phyloP scores from a whole-genome alignment of 2,113 vertebrate genomes.

The Mesoclemmys tuberculata region DNA sequence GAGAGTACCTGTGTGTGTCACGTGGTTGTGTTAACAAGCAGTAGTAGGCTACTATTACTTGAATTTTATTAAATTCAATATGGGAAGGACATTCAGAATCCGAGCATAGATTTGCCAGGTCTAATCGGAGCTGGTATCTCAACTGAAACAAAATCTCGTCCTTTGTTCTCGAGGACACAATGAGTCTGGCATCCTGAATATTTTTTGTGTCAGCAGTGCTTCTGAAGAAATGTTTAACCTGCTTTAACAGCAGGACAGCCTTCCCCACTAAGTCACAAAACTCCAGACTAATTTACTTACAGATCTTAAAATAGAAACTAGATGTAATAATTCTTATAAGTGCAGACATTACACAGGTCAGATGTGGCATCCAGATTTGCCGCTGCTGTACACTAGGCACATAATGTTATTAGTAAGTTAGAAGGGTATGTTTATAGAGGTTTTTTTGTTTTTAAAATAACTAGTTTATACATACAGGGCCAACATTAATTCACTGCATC shows the following conservation, averaged over 20 bases:
- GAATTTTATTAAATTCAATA: slow-evolving; percentile 7
- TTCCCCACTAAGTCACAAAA: slow-evolving; percentile 30
- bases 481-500: background rate
- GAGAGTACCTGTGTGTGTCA: background rate
- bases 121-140: slow-evolving; percentile 28
- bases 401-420: background rate
- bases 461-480: background rate
- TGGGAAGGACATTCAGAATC: slow-evolving; percentile 21
- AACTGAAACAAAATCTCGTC: background rate
- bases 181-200: slow-evolving; percentile 13
- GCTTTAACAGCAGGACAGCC: background rate
- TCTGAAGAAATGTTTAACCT: background rate
- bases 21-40: background rate
- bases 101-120: slow-evolving; percentile 32
- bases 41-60: slow-evolving; percentile 33
- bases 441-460: background rate
- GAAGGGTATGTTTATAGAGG: background rate
- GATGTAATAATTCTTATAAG: background rate
- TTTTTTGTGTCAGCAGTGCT: slow-evolving; percentile 12
- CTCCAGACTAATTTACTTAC: background rate
- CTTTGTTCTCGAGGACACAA: slow-evolving; percentile 8
- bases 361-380: background rate
- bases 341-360: background rate
- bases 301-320: slow-evolving; percentile 12
- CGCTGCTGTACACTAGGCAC: background rate